Conservation (phyloP, 2,113 vertebrate genomes). For the Poecile atricapillus region DNA sequence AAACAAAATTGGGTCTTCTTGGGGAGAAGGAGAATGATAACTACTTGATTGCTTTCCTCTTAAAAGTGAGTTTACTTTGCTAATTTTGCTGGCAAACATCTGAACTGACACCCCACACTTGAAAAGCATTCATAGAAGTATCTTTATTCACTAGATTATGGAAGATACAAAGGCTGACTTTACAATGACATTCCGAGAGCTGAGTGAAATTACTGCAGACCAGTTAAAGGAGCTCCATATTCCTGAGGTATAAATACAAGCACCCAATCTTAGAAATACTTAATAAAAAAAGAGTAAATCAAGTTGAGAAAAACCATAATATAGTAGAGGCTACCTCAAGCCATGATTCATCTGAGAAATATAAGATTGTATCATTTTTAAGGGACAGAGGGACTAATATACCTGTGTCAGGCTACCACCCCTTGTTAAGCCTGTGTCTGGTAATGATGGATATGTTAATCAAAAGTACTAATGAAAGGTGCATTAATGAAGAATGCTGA, state of each 20-base stretch:
- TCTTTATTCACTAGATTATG: conserved; percentile 72
- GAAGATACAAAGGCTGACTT: conserved; percentile 81
- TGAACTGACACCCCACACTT: neutral
- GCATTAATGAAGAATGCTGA: neutral
- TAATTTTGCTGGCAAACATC: neutral
- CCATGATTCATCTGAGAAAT: neutral
- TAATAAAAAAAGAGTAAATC: neutral
- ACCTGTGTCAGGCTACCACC: neutral
- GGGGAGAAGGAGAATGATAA: conserved; percentile 67
- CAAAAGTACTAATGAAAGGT: neutral
- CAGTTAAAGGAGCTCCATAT: conserved; percentile 66
- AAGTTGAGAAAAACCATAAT: neutral
- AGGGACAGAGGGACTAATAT: neutral
- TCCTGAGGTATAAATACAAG: conserved; percentile 64
- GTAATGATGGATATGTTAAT: neutral
- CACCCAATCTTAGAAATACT: neutral
- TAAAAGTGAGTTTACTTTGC: conserved; percentile 69
- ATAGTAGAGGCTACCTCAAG: neutral
- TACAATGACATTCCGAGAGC: conserved; percentile 81
- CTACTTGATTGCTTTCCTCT: conserved; percentile 74
- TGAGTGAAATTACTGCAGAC: conserved; percentile 74
- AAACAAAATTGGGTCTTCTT: conserved; percentile 78
- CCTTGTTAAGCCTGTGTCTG: neutral
- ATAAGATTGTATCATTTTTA: neutral
- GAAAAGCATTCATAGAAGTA: neutral